Conservation (phyloP, 2,888 invertebrate genomes). For the Serrognathus titanus region DNA sequence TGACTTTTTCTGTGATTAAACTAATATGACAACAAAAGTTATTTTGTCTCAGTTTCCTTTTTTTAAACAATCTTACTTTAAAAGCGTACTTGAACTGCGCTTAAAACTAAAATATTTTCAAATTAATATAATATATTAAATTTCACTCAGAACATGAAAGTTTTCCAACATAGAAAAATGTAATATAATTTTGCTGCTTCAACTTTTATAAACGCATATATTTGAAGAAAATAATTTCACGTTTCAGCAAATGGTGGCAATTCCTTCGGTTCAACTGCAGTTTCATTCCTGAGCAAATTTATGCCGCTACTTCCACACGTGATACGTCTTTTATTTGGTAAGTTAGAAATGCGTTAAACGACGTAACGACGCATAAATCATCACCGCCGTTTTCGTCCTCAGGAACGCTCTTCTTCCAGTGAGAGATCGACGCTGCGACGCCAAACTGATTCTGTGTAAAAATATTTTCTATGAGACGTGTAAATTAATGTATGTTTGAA, state of each 20-base stretch:
- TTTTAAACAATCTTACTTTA: too few species aligned
- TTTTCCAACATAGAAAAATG: too few species aligned
- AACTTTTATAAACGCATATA: neutral
- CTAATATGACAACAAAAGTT: too few species aligned
- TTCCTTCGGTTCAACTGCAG: conserved; percentile 8
- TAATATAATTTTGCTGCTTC: too few species aligned
- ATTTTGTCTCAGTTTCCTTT: too few species aligned
- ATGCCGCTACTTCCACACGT: conserved; percentile 11
- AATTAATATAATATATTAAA: too few species aligned
- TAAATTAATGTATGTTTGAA: conserved; percentile 4
- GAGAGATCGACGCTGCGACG: neutral
- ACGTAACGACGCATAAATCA: too few species aligned
- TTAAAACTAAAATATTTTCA: too few species aligned
- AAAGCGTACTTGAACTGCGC: too few species aligned
- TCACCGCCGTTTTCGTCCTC: neutral
- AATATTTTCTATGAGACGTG: conserved; percentile 7
- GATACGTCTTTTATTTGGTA: conserved; percentile 15
- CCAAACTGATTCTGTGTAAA: neutral
- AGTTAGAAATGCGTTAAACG: neutral
- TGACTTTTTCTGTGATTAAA: too few species aligned
- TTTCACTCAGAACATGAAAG: too few species aligned
- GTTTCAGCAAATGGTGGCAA: conserved; percentile 11
- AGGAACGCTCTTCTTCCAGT: neutral
- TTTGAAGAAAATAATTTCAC: conserved; percentile 8
- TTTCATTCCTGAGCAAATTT: conserved; percentile 13